Percentiles rank a stretch among this genome's conserved stretches.
Conservation (phyloP, 2,113 vertebrate species). For the Carassius auratus region DNA sequence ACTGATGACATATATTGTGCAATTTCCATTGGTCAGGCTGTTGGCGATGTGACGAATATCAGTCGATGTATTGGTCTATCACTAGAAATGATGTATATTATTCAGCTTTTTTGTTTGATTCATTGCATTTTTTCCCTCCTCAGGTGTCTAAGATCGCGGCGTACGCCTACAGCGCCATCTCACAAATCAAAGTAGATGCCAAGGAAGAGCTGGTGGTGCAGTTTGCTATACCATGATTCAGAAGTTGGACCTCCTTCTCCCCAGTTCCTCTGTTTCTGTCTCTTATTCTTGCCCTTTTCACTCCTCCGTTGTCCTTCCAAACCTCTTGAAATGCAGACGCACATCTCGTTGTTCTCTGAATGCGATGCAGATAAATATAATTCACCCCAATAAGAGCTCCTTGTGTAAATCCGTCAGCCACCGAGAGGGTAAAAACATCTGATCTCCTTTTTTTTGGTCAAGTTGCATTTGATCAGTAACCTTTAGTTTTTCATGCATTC, state of each 20-base stretch:
- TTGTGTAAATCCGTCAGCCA: background rate
- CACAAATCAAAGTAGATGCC: conserved; percentile 93
- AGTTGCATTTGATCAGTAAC: background rate
- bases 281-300: conserved; percentile 39
- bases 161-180: conserved; percentile 96
- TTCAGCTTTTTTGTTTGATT: background rate
- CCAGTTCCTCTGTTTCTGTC: conserved; percentile 45
- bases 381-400: background rate
- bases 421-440: background rate
- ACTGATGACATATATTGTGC: background rate
- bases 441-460: background rate
- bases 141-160: conserved; percentile 95
- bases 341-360: conserved; percentile 52
- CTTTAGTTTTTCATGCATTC: background rate
- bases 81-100: background rate
- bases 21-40: too few species aligned
- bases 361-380: conserved; percentile 28
- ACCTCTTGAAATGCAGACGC: conserved; percentile 26
- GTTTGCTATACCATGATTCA: conserved; percentile 90
- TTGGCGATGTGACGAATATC: too few species aligned
- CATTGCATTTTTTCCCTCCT: conserved; percentile 4
- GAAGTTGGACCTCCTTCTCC: conserved; percentile 40
- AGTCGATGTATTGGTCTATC: too few species aligned
- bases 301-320: conserved; percentile 39
- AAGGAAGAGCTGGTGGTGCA: conserved; percentile 97